Percentiles rank a stretch among this genome's conserved stretches.
phyloP scores from a whole-genome alignment of 2,888 invertebrate genomes.

The Seira sanloemensis region DNA sequence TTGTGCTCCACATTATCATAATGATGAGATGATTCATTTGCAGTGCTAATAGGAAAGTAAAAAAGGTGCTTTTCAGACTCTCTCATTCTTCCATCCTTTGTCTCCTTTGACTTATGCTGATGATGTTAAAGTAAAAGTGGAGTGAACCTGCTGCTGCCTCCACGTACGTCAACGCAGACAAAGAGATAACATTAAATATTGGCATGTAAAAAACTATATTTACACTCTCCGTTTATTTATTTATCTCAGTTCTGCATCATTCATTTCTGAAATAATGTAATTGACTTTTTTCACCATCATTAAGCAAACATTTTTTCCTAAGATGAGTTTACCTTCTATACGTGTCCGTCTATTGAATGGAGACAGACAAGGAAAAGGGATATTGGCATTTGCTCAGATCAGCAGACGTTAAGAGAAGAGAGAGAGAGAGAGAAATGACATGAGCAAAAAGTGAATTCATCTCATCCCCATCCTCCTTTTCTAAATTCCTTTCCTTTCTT shows the following conservation, averaged over 20 bases:
- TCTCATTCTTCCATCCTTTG: neutral
- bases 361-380: slow-evolving; percentile 12
- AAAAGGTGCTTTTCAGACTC: slow-evolving; percentile 56
- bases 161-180: slow-evolving; percentile 31
- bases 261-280: slow-evolving; percentile 26
- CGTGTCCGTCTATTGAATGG: neutral
- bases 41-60: slow-evolving; percentile 51
- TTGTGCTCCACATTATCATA: slow-evolving; percentile 59
- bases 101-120: neutral
- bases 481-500: slow-evolving; percentile 50
- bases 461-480: slow-evolving; percentile 29
- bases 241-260: neutral
- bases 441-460: slow-evolving; percentile 27
- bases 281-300: slow-evolving; percentile 53
- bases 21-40: slow-evolving; percentile 58
- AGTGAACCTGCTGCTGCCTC: neutral
- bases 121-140: neutral
- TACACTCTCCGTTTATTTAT: neutral
- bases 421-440: neutral
- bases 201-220: slow-evolving; percentile 12
- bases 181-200: slow-evolving; percentile 45
- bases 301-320: slow-evolving; percentile 29
- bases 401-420: neutral
- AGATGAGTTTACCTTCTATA: slow-evolving; percentile 16
- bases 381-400: neutral